Percentiles rank a stretch among this genome's conserved stretches.
Conservation (phyloP, 1,140 invertebrate species). For the Ceratoteleas bidentatus region DNA sequence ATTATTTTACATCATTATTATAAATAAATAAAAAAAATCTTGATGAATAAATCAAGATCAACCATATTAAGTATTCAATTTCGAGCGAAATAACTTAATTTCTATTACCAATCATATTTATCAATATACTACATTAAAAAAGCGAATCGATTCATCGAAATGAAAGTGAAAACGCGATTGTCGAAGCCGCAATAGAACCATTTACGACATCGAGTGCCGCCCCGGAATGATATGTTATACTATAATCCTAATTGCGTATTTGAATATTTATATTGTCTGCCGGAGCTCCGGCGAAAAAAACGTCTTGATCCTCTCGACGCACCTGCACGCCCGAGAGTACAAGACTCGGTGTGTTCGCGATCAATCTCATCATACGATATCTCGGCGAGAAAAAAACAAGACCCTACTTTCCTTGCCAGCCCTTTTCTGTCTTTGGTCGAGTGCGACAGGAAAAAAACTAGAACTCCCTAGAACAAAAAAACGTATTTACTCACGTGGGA, state of each 20-base stretch:
- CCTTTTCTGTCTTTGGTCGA: conserved; percentile 64
- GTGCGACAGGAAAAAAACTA: conserved; percentile 47
- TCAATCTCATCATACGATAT: conserved; percentile 65
- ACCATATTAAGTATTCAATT: too few relatives aligned
- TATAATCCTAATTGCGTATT: conserved; percentile 43
- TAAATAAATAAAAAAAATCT: too few relatives aligned
- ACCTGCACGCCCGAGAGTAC: conserved; percentile 55
- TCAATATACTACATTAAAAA: too few relatives aligned
- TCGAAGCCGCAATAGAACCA: too few relatives aligned
- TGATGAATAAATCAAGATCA: too few relatives aligned
- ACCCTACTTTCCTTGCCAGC: conserved; percentile 61
- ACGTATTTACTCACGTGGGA: conserved; percentile 68
- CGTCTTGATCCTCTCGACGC: conserved; percentile 55
- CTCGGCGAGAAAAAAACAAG: conserved; percentile 58
- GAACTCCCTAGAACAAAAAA: conserved; percentile 57
- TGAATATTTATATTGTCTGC: conserved; percentile 54
- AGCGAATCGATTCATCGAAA: too few relatives aligned
- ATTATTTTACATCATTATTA: too few relatives aligned
- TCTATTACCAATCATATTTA: too few relatives aligned
- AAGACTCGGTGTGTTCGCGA: conserved; percentile 56
- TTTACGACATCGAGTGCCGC: too few relatives aligned
- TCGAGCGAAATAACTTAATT: too few relatives aligned
- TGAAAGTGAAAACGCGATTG: too few relatives aligned
- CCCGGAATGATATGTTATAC: conserved; percentile 38
- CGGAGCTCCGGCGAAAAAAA: conserved; percentile 25